phyloP scores from a whole-genome alignment of 2,888 invertebrate species.

The Campoplex capitator region DNA sequence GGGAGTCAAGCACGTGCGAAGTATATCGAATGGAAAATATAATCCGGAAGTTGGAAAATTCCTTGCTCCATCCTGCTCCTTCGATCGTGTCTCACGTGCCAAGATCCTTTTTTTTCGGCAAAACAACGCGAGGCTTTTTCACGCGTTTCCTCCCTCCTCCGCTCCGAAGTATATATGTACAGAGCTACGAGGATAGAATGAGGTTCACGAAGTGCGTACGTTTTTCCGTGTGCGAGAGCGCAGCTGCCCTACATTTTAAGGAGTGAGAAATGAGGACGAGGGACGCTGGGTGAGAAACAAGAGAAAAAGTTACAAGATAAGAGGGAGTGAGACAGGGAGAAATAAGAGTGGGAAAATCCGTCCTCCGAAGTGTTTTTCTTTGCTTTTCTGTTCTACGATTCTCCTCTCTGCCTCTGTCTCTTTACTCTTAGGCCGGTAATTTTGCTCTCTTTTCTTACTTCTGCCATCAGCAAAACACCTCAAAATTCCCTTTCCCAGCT shows the following conservation, averaged over 20 bases:
- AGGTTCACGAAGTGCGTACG: conserved; percentile 14
- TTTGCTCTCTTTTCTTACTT: conserved; percentile 16
- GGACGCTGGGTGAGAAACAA: conserved; percentile 28
- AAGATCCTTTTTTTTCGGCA: conserved; percentile 62
- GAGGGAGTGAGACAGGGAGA: conserved; percentile 28
- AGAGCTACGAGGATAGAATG: conserved; percentile 4
- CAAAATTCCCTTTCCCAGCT: neutral
- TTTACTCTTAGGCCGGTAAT: conserved; percentile 28
- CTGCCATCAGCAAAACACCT: neutral
- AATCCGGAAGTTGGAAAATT: conserved; percentile 63
- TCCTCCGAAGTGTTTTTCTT: conserved; percentile 47
- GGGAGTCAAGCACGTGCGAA: conserved; percentile 45
- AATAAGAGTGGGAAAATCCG: conserved; percentile 12
- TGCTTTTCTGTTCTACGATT: conserved; percentile 45
- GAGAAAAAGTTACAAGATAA: conserved; percentile 28
- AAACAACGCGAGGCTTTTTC: conserved; percentile 46
- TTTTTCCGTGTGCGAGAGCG: conserved; percentile 42
- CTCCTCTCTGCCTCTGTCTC: conserved; percentile 33
- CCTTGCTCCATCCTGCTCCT: conserved; percentile 33
- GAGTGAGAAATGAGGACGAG: conserved; percentile 44
- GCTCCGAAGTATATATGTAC: neutral
- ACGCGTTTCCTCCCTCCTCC: conserved; percentile 55
- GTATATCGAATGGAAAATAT: conserved; percentile 48
- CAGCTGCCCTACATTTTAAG: conserved; percentile 71
- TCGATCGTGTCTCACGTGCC: conserved; percentile 62